Evolutionary conservation across 2,113 vertebrate species (phyloP).

Genomic region (Perognathus longimembris): DNA sequence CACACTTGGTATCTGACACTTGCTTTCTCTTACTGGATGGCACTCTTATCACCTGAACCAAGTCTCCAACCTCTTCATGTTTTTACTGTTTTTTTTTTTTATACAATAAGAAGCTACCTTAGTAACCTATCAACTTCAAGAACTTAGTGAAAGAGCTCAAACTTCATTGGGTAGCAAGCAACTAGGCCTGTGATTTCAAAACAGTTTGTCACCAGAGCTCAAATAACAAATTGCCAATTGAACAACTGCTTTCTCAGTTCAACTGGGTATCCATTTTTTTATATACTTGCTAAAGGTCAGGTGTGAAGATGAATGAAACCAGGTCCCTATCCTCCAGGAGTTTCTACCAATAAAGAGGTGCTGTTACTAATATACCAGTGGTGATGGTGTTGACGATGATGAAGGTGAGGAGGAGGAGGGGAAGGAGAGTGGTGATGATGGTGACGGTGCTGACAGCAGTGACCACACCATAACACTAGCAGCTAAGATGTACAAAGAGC

Average conservation of each 20-base stretch:
- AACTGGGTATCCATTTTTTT: slow-evolving; percentile 36
- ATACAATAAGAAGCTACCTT: neutral
- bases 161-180: slow-evolving; percentile 4
- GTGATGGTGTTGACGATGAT: neutral
- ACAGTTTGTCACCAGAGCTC: slow-evolving; percentile 38
- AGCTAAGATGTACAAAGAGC: neutral
- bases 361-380: neutral
- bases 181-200: slow-evolving; percentile 60
- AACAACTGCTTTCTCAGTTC: slow-evolving; percentile 41
- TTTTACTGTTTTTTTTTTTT: too few species aligned
- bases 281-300: slow-evolving; percentile 23
- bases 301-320: neutral
- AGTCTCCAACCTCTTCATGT: too few species aligned
- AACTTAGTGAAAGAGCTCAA: slow-evolving; percentile 31
- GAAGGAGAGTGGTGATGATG: too few species aligned
- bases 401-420: too few species aligned
- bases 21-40: too few species aligned
- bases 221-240: slow-evolving; percentile 41
- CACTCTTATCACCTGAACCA: too few species aligned
- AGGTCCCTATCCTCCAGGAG: neutral
- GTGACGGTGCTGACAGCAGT: too few species aligned
- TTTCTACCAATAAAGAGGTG: neutral
- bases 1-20: too few species aligned
- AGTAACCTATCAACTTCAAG: neutral
- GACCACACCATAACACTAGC: neutral